Evolutionary conservation across 2,797 vertebrate genomes (phyloP).

Genomic region (Ctenopoma kingsleyae): DNA sequence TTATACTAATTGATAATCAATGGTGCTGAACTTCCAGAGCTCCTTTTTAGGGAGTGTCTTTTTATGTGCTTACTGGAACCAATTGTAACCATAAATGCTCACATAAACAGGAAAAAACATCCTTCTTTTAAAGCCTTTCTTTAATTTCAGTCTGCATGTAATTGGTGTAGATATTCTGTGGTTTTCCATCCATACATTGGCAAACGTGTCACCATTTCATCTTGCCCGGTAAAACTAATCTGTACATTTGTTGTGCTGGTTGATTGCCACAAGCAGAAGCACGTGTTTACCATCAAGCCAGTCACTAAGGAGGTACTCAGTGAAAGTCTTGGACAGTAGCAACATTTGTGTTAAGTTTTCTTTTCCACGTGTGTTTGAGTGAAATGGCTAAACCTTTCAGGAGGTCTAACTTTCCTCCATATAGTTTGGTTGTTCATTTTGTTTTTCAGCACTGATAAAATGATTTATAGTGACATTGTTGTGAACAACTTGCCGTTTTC

Average conservation of each 20-base stretch:
- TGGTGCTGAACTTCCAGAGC: constrained; percentile 76
- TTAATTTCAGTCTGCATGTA: constrained; percentile 15
- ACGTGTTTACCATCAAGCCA: constrained; percentile 58
- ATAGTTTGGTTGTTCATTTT: constrained; percentile 28
- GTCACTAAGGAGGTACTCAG: constrained; percentile 57
- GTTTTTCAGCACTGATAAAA: constrained; percentile 65
- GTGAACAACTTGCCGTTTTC: constrained; percentile 45
- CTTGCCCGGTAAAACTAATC: constrained; percentile 36
- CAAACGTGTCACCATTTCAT: constrained; percentile 42
- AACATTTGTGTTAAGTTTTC: constrained; percentile 52
- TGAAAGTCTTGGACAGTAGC: constrained; percentile 47
- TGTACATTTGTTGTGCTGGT: constrained; percentile 21
- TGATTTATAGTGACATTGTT: constrained; percentile 43
- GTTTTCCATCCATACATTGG: constrained; percentile 23
- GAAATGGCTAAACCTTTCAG: constrained; percentile 72
- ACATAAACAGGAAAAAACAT: constrained; percentile 23
- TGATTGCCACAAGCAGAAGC: constrained; percentile 47
- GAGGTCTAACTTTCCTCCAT: constrained; percentile 53
- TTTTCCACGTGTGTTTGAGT: constrained; percentile 80
- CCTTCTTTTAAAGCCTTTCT: constrained; percentile 14
- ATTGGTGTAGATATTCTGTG: not conserved
- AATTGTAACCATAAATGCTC: constrained; percentile 15
- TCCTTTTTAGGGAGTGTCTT: constrained; percentile 30
- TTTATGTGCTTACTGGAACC: constrained; percentile 49
- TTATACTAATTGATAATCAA: constrained; percentile 66